Evolutionary conservation across 2,888 invertebrate genomes (phyloP).

Genomic region (Drosophila nr. fundita): DNA sequence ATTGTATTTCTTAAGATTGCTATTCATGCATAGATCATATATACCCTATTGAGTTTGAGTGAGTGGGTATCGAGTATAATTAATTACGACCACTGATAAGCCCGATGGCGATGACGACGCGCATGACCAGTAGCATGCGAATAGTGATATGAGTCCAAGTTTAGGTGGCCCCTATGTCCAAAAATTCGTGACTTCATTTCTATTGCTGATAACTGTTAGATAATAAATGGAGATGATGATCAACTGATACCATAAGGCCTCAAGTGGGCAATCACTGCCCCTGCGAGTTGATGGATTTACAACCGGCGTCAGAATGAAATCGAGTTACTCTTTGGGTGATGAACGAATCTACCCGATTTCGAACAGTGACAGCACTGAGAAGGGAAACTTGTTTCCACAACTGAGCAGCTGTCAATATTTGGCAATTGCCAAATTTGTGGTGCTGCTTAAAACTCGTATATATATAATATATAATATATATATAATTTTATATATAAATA

Average conservation of each 20-base stretch:
- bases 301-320: slow-evolving; percentile 17
- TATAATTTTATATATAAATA: background rate
- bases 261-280: slow-evolving; percentile 70
- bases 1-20: background rate
- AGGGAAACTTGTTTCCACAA: slow-evolving; percentile 64
- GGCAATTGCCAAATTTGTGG: slow-evolving; percentile 62
- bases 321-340: slow-evolving; percentile 61
- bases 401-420: slow-evolving; percentile 16
- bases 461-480: slow-evolving; percentile 1
- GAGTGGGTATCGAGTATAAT: slow-evolving; percentile 5
- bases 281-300: slow-evolving; percentile 58
- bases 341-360: slow-evolving; percentile 44
- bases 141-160: background rate
- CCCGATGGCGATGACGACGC: slow-evolving; percentile 1
- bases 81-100: slow-evolving; percentile 48
- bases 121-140: slow-evolving; percentile 1
- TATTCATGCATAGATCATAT: background rate
- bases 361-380: slow-evolving; percentile 10
- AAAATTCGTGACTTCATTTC: slow-evolving; percentile 48
- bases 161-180: slow-evolving; percentile 6
- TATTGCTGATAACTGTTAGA: slow-evolving; percentile 40
- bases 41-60: background rate
- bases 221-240: slow-evolving; percentile 30
- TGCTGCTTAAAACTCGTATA: slow-evolving; percentile 19
- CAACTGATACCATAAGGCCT: slow-evolving; percentile 45